Base-by-base conservation (phyloP, 2,888 invertebrate species). In the Bugulina stolonifera region DNA sequence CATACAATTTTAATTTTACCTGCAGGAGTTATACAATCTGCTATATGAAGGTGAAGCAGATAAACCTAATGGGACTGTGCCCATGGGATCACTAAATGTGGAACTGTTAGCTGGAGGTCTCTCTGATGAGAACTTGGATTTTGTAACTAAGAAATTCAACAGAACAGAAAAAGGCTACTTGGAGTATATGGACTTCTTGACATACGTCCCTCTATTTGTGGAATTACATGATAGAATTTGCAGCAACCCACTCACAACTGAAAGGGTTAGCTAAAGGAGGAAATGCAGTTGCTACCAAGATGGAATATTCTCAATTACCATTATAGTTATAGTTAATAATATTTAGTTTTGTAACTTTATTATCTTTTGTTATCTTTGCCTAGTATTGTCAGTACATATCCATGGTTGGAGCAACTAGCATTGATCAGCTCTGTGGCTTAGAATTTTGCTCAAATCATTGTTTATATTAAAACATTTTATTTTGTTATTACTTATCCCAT, bases 141-240 rank as follows among this genome's bases (percentile, higher is more conserved):
- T 78, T 74, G 83, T 83, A 75, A 80, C 81, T 75, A 77, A 75
- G 73, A 84, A 84, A 75, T 82, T 84, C 73, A 81, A 82, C 77
- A 75, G 83, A 35, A 80, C 81, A 71, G 79, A 79, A 2, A 78
- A 77, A 35, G 83, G 83, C 0, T 75, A 78, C 29, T 78, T 83
- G 5, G 83, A 83, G 72, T 84, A 82, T 73, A 73, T 84, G 75
- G 84, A 84, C 76, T 83, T 80, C 75, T 80, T 84, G 25, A 83
- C 81, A 0, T 84, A 84, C 73, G 77, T 83, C 23, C 84, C 84
- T 1, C 78, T 84, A 32, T 84, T 84, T 76, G 77, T 84, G 29
- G 82, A 83, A 73, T 81, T 84, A 35, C 84, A 84, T 73, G 75
- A 79, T 35, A 74, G 82, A 23, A 84, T 84, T 35, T 76, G 83